Conservation (phyloP, 2,797 vertebrate species). For the Cetoscarus ocellatus region DNA sequence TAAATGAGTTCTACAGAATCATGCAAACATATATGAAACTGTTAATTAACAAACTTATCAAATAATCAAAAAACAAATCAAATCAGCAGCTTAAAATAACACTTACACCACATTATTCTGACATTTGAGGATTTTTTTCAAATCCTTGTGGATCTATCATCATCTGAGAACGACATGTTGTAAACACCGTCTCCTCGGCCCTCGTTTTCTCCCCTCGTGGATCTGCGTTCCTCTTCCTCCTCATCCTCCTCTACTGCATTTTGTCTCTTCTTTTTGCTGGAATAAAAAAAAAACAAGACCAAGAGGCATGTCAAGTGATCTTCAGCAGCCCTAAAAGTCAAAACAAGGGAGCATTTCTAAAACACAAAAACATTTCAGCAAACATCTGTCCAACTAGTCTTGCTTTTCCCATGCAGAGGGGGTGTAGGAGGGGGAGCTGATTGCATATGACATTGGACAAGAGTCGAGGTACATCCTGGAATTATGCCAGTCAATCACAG, state of each 20-base stretch:
- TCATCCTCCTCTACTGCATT: background rate
- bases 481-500: too few species aligned
- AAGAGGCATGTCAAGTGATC: background rate
- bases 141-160: conserved; percentile 76
- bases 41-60: background rate
- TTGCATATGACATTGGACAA: too few species aligned
- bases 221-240: conserved; percentile 30
- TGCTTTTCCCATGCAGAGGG: too few species aligned
- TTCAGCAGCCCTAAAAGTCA: background rate
- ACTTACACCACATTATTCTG: background rate
- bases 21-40: background rate
- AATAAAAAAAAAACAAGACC: background rate
- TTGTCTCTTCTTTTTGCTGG: conserved; percentile 59
- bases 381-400: too few species aligned
- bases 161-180: conserved; percentile 70
- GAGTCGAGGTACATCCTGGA: too few species aligned
- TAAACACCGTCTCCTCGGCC: conserved; percentile 32
- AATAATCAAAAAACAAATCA: too few species aligned
- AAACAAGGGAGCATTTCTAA: background rate
- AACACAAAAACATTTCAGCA: too few species aligned
- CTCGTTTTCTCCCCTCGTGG: conserved; percentile 47
- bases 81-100: conserved; percentile 2
- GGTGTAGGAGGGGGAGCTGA: too few species aligned
- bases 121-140: conserved; percentile 35
- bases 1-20: background rate